Evolutionary conservation across 1,140 invertebrate genomes (phyloP), one percentile per base, ranked within the genome.

Genomic region (Eriosoma lanigerum): DNA sequence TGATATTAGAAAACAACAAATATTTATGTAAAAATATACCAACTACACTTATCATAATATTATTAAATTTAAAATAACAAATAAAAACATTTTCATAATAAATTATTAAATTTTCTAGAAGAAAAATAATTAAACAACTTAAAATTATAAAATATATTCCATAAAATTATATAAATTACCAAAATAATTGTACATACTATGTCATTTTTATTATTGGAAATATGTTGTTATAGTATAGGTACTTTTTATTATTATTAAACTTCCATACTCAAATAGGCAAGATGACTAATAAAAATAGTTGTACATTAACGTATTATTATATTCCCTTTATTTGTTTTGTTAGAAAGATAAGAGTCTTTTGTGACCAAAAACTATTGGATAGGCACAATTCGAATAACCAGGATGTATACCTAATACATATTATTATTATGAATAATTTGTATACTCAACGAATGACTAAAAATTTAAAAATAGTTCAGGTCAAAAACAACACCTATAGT

Each of bases 201-300:
- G 8, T 8, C 32, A 4, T 4, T 38, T 38, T 38, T 38, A 38
- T 38, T 38, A 38, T 38, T n/a, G 32, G 12, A 38, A 64, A n/a
- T 64, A 21, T 21, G 1, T 2, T 24, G 32, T 21, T 44, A 38
- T 64, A 19, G 21, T 21, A 5, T 54, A 54, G 6, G 13, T 1
- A 21, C 21, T 66, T 44, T n/a, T 13, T 66, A 66, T 44, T 66
- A 44, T 38, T 21, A n/a, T 5, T n/a, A 66, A 68, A 64, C 19
- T 38, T 64, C 62, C 62, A n/a, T 29, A 6, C 62, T n/a, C 44
- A 68, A 24, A 13, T 68, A 68, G 46, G 21, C 12, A 10, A 48
- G 21, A 6, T 68, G 44, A 68, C 66, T 48, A 50, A 70, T 70
- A 70, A 70, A 70, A 26, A 50, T 70, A 68, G 46, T 24, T 26